Evolutionary conservation across 2,797 vertebrate genomes (phyloP), one percentile per base, ranked within the genome.

Genomic region (Acrossocheilus fasciatus): DNA sequence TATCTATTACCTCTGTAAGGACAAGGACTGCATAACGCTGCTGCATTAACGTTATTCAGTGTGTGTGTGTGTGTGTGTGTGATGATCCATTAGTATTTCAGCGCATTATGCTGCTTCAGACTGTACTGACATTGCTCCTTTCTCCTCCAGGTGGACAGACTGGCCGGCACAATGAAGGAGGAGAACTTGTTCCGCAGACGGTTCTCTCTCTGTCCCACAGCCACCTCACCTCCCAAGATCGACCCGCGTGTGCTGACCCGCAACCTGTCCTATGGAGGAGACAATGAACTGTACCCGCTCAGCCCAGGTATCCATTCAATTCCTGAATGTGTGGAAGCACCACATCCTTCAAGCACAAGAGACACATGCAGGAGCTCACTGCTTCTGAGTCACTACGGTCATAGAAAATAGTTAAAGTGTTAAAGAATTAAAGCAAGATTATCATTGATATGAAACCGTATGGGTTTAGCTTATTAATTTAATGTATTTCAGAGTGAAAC

Each of bases 141-240:
- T 89, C 78, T 83, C 90, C 87, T 91, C 78, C 93, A 98, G 97
- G 97, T 95, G 36, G 87, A 70, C 68, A 57, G 95, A 94, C 90
- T 92, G 90, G 88, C 94, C 91, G 96, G 92, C 95, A 94, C 94
- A 94, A 99, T 99, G 98, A 99, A 99, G 96, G 98, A 99, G 93
- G 98, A 98, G 95, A 97, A 96, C 93, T 95, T 98, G 82, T 96
- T 97, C 81, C 96, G 97, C 41, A 96, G 98, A 89, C 97, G 97
- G 93, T 96, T 98, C 92, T 99, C 98, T 15, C 95, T 99, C 90
- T 97, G 96, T 88, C 96, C 97, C 0, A 96, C 95, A 8, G 91
- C 97, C 0, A 96, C 96, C 82, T 96, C 97, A 23, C 97, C 97
- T 4, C 98, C 97, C 90, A 98, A 97, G 92, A 95, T 96, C 0